Conservation (phyloP, 2,888 invertebrate genomes). For the Aspidapion aeneum region DNA sequence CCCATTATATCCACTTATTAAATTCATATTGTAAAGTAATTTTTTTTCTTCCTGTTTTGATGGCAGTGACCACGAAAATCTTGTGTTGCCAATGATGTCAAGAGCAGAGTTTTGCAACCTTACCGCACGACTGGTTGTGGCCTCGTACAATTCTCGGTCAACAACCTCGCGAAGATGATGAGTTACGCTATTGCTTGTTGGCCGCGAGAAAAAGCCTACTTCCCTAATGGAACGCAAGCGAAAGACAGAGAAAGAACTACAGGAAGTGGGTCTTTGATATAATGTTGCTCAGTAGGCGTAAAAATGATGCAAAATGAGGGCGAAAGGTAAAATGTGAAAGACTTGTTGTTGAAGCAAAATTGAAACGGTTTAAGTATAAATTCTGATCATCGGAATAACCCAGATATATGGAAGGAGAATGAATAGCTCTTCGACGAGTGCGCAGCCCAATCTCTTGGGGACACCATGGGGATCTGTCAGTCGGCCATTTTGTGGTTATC, state of each 20-base stretch:
- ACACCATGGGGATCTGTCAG: background rate
- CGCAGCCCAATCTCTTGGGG: background rate
- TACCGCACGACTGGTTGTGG: conserved; percentile 22
- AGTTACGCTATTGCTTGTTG: conserved; percentile 45
- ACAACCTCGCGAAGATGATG: conserved; percentile 45
- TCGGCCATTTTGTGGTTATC: too few relatives aligned
- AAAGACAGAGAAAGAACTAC: conserved; percentile 13
- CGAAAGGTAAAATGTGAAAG: conserved; percentile 48
- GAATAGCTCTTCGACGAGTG: too few relatives aligned
- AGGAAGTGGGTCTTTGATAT: conserved; percentile 32
- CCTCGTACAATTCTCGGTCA: conserved; percentile 39
- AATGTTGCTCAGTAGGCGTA: conserved; percentile 43
- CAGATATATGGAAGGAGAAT: too few relatives aligned
- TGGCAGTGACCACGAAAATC: conserved; percentile 37
- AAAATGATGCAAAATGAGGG: conserved; percentile 49
- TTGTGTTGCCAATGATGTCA: conserved; percentile 28
- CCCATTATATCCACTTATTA: too few relatives aligned
- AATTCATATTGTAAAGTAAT: too few relatives aligned
- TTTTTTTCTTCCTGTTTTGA: conserved; percentile 17
- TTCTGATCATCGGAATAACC: background rate
- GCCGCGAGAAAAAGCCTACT: conserved; percentile 22
- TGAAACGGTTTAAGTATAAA: conserved; percentile 37
- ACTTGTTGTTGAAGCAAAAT: conserved; percentile 39
- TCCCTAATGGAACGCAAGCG: background rate
- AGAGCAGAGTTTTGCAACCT: conserved; percentile 31